Evolutionary conservation across 2,113 vertebrate genomes (phyloP), one percentile per base, ranked within the genome.

Genomic region (Upupa epops): DNA sequence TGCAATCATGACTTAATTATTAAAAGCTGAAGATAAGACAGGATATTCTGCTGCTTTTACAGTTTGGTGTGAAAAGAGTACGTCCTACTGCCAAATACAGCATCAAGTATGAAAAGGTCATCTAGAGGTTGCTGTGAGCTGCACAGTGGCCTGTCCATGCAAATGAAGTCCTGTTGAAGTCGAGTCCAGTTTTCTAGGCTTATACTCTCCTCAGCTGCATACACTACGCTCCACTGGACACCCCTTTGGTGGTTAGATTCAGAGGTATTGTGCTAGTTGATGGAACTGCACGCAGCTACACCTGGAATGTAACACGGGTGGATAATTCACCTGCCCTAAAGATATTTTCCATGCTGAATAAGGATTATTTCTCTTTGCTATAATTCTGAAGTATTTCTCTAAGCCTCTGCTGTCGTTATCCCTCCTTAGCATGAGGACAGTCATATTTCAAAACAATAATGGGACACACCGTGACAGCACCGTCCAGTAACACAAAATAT

Each of bases 401-500:
- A 46, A 90, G 28, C 19, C 34, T 61, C 59, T 49, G 26, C 59
- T 89, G 34, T 79, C 26, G 79, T 26, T 36, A 66, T 34, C 1
- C 3, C 26, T 63, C 52, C 48, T 71, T 58, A 66, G 46, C 16
- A 17, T 56, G 65, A 87, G 80, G 24, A 69, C 28, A 42, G 29
- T 48, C 37, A 16, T 66, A 89, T 73, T 87, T 87, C 55, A 84
- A 86, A 69, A 26, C 46, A 77, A 75, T 49, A 86, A 79, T 34
- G 32, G 29, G 36, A 79, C 71, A 76, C 26, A 68, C 17, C 7
- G 8, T 37, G 81, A 79, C 32, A 85, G 71, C 31, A 68, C 37
- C 80, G 73, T 51, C 55, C 59, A 76, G 22, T 66, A 83, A 75
- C 46, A 93, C 22, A 87, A 90, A 88, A 88, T 68, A 90, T 16